Percentiles rank a stretch among this genome's conserved stretches.
Conservation (phyloP, 2,113 vertebrate species). For the Protobothrops flavoviridis region DNA sequence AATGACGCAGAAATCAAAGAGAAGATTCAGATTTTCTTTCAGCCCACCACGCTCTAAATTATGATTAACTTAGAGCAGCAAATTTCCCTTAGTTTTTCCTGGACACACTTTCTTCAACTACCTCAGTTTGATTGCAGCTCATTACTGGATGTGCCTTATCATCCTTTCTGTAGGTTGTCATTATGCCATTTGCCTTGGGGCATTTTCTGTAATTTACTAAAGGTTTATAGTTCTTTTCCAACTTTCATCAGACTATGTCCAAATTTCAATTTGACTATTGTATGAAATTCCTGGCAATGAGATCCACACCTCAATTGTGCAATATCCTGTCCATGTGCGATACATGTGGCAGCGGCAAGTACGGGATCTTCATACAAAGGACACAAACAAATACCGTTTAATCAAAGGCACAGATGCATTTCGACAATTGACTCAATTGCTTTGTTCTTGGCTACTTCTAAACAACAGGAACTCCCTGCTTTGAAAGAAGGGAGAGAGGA, state of each 20-base stretch:
- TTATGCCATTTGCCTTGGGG: not conserved
- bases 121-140: not conserved
- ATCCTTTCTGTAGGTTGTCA: not conserved
- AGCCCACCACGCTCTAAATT: not conserved
- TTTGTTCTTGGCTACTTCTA: not conserved
- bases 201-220: not conserved
- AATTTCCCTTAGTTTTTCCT: not conserved
- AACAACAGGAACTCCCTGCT: not conserved
- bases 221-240: not conserved
- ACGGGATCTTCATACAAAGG: not conserved
- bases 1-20: not conserved
- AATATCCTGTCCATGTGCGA: not conserved
- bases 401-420: not conserved
- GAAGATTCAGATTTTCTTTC: not conserved
- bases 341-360: not conserved
- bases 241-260: not conserved
- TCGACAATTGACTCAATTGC: not conserved
- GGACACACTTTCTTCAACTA: not conserved
- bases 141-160: not conserved
- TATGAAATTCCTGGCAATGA: not conserved
- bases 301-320: not conserved
- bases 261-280: not conserved
- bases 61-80: not conserved
- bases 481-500: not conserved
- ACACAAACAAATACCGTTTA: not conserved